Evolutionary conservation across 2,797 vertebrate genomes (phyloP).

Genomic region (Hoplostethus mediterraneus): DNA sequence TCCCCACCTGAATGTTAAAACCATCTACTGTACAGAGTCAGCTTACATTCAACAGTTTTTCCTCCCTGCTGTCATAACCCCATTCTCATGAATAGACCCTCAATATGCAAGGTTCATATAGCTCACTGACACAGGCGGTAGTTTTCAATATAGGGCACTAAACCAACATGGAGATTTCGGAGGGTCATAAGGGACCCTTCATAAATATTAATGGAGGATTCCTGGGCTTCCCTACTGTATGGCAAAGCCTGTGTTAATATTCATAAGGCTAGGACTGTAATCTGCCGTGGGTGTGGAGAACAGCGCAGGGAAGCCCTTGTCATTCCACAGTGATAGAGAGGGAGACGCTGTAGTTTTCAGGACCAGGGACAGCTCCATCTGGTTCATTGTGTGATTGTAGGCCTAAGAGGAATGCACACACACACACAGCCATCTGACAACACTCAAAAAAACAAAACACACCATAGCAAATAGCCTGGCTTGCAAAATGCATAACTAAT

Average conservation of each 20-base stretch:
- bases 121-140: constrained; percentile 48
- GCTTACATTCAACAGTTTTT: constrained; percentile 38
- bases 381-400: background rate
- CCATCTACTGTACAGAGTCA: constrained; percentile 41
- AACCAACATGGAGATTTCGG: constrained; percentile 66
- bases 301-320: constrained; percentile 46
- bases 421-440: background rate
- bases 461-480: background rate
- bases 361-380: constrained; percentile 59
- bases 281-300: constrained; percentile 43
- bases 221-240: constrained; percentile 72
- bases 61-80: constrained; percentile 41
- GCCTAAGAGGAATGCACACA: background rate
- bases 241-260: constrained; percentile 68
- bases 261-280: constrained; percentile 59
- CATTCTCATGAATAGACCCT: constrained; percentile 24
- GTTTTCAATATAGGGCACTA: constrained; percentile 62
- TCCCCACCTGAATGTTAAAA: constrained; percentile 39
- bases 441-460: background rate
- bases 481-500: background rate
- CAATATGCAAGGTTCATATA: constrained; percentile 45
- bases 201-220: constrained; percentile 76
- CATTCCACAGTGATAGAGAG: constrained; percentile 31
- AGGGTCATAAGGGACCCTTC: constrained; percentile 55
- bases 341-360: constrained; percentile 40